These are phyloP conservation scores for Caenorhabditis sp. DNA, from an alignment of 2,888 invertebrate species.

Conservation along the genomic window DNA sequence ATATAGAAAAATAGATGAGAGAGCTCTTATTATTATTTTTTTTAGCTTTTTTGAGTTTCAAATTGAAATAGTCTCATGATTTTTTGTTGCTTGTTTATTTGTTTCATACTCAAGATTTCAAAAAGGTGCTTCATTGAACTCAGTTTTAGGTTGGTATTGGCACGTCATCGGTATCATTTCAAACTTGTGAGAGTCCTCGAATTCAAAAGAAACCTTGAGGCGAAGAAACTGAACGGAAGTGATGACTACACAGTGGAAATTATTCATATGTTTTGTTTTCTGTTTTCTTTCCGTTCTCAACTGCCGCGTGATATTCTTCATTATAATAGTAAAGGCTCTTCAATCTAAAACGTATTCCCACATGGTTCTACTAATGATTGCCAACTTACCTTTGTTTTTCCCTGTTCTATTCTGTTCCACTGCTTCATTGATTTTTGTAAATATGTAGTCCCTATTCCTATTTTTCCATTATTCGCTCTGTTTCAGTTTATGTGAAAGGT, in stretches of 20 bases:
- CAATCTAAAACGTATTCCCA: not conserved
- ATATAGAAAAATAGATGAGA: not conserved
- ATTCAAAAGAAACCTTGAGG: not conserved
- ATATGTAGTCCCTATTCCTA: not conserved
- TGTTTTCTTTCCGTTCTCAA: constrained; percentile 3
- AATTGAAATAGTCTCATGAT: too few relatives aligned
- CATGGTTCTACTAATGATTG: not conserved
- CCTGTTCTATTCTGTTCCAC: not conserved
- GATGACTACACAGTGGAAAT: not conserved
- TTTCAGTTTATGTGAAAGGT: too few relatives aligned
- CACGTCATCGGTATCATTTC: not conserved
- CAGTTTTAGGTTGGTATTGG: too few relatives aligned
- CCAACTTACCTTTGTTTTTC: not conserved
- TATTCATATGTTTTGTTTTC: not conserved
- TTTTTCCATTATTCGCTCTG: constrained; percentile 17
- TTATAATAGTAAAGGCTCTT: not conserved
- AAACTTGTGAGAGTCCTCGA: not conserved
- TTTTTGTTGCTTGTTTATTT: too few relatives aligned
- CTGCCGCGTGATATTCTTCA: not conserved
- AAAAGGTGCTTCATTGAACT: too few relatives aligned
- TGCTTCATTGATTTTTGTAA: constrained; percentile 14
- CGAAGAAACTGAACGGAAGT: constrained; percentile 4
- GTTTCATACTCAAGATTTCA: too few relatives aligned
- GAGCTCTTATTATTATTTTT: not conserved
- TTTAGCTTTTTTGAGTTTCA: too few relatives aligned